Percentiles rank a stretch among this genome's conserved stretches.
Conservation (phyloP, 1,140 invertebrate genomes). For the Drosophila truncata region DNA sequence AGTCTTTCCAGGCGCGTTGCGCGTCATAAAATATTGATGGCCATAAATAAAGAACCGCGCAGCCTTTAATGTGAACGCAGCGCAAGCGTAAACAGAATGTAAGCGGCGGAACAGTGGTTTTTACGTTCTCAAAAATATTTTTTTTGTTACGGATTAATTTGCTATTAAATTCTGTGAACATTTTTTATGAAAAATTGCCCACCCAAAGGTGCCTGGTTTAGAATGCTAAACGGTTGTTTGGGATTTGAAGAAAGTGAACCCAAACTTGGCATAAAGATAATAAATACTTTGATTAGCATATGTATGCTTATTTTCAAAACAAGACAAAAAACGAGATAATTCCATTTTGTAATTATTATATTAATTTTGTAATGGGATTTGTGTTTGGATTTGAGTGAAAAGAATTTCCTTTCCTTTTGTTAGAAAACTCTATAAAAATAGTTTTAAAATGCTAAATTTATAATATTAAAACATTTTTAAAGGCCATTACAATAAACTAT, state of each 20-base stretch:
- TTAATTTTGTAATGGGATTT: background rate
- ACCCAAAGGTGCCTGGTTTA: background rate
- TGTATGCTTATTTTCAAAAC: background rate
- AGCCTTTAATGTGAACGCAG: slow-evolving; percentile 60
- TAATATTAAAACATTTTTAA: background rate
- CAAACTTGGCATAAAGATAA: background rate
- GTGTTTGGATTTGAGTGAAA: background rate
- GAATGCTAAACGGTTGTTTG: background rate
- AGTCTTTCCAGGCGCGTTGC: slow-evolving; percentile 51
- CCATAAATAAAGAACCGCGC: slow-evolving; percentile 73
- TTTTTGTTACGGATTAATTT: slow-evolving; percentile 8
- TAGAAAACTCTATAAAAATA: background rate
- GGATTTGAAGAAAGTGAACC: background rate
- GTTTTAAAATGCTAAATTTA: background rate
- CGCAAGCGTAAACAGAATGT: slow-evolving; percentile 50
- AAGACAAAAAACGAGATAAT: background rate
- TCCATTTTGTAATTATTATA: background rate
- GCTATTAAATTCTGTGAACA: slow-evolving; percentile 6
- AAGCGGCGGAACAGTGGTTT: slow-evolving; percentile 49
- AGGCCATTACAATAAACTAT: background rate
- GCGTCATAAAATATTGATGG: slow-evolving; percentile 76
- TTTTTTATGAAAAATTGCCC: background rate
- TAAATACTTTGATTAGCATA: background rate
- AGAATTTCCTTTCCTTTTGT: background rate
- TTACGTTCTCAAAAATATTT: slow-evolving; percentile 13